Evolutionary conservation across 2,797 vertebrate genomes (phyloP), one percentile per base, ranked within the genome.

Genomic region (Chelon auratus): DNA sequence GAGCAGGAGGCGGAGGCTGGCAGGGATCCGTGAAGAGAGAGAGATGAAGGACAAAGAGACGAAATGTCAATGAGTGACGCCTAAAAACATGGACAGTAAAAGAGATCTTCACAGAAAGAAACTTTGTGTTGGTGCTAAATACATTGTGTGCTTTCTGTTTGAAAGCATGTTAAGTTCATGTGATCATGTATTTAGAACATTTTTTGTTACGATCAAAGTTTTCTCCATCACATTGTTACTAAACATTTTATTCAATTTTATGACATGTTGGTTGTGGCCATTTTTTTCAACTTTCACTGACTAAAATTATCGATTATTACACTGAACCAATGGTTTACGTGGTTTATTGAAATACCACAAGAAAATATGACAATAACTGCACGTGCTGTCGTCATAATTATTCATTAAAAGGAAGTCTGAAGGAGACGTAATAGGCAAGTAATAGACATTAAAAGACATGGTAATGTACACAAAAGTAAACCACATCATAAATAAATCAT

Each of bases 391-490:
- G 6, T 33, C 30, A 33, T 33, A 33, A 33, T 33, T 7, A 33
- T 33, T 61, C 15, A 47, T 77, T 13, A 48, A 61, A 62, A 43
- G 11, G 12, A 26, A 20, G 14, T 10, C 26, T 53, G 22, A 17
- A 43, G 26, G 33, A 59, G 43, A 58, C 68, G 43, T 0, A 43
- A 40, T 2, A 40, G 39, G 15, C 5, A 15, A 14, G 15, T 20
- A 42, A 52, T 69, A 30, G 45, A 61, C 43, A 47, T n/a, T 40
- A 61, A 24, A 53, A 22, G 9, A 36, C 24, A 62, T 26, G n/a
- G 60, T 39, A 52, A 58, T 60, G 52, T 40, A 47, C 3, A 69
- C 26, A 70, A 43, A 52, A 48, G 72, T 62, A 39, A 45, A 22
- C 9, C 12, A 26, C 14, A 17, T 33, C 30, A 33, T 33, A 8